A percentile compares a stretch with the other conserved stretches of the same genome.
Evolutionary conservation across 2,888 invertebrate species (phyloP).

Genomic region (Homarus gammarus): DNA sequence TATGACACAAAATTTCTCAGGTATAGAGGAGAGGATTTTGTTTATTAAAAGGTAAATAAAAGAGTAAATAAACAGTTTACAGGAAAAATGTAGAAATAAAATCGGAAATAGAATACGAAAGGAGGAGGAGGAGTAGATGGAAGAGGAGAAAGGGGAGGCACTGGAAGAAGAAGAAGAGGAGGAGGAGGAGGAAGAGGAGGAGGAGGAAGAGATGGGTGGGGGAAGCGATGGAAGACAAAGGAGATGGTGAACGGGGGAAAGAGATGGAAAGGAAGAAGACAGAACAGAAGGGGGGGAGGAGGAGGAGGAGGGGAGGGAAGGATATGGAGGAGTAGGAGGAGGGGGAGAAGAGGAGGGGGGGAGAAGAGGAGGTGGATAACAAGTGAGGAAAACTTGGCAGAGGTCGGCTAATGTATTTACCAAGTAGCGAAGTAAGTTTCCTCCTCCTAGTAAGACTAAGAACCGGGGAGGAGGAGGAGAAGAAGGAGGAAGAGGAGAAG

Average conservation of each 20-base stretch:
- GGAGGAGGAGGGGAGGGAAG: neutral
- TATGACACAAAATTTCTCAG: no score
- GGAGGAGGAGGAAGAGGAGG: neutral
- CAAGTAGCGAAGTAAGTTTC: no score
- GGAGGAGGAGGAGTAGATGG: no score
- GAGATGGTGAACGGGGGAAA: neutral
- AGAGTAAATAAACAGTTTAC: no score
- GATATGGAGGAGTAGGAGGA: neutral
- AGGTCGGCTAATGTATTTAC: neutral
- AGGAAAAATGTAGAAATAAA: no score
- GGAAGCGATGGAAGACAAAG: neutral
- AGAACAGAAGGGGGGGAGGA: neutral
- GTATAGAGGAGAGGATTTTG: no score
- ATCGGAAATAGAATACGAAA: no score
- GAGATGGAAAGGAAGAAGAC: neutral
- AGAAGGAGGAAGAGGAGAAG: neutral
- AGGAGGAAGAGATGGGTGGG: neutral
- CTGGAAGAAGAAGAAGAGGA: neutral
- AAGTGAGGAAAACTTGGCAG: neutral
- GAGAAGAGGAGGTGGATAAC: neutral
- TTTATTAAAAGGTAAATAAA: no score
- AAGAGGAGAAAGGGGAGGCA: no score
- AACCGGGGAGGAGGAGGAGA: neutral
- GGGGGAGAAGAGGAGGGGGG: neutral
- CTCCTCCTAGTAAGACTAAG: no score